phyloP scores from a whole-genome alignment of 2,113 vertebrate genomes.

The Labeo catla region DNA sequence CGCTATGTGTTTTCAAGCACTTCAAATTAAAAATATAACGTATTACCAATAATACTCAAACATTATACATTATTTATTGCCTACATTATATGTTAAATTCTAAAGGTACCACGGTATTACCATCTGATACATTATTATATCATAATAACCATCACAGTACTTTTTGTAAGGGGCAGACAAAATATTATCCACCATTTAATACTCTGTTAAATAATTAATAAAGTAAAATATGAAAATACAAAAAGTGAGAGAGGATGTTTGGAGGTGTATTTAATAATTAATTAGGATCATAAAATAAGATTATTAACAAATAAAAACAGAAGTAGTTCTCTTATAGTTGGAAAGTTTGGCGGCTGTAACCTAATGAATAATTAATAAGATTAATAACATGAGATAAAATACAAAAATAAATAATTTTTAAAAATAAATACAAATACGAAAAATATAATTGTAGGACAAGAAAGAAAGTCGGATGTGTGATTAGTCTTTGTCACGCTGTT shows the following conservation, averaged over 20 bases:
- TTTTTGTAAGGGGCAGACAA: not conserved
- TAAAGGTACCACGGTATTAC: not conserved
- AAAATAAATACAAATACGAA: not conserved
- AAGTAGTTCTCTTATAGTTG: not conserved
- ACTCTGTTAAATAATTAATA: not conserved
- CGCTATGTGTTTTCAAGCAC: not conserved
- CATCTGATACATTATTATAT: not conserved
- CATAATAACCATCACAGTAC: not conserved
- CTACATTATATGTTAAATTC: not conserved
- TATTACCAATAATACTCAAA: not conserved
- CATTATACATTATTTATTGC: not conserved
- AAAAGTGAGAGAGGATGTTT: not conserved
- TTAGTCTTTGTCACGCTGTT: too few relatives aligned
- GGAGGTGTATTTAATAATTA: not conserved
- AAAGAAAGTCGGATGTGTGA: not conserved
- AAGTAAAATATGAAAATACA: not conserved
- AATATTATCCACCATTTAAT: not conserved
- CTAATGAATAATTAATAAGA: not conserved
- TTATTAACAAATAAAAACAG: not conserved
- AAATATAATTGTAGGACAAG: not conserved
- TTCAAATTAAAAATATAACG: not conserved
- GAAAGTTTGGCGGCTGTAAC: not conserved
- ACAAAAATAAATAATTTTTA: not conserved
- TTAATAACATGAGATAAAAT: not conserved
- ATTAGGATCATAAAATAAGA: not conserved